Base-by-base conservation (phyloP, 2,113 vertebrate species). In the Ornithorhynchus anatinus region DNA sequence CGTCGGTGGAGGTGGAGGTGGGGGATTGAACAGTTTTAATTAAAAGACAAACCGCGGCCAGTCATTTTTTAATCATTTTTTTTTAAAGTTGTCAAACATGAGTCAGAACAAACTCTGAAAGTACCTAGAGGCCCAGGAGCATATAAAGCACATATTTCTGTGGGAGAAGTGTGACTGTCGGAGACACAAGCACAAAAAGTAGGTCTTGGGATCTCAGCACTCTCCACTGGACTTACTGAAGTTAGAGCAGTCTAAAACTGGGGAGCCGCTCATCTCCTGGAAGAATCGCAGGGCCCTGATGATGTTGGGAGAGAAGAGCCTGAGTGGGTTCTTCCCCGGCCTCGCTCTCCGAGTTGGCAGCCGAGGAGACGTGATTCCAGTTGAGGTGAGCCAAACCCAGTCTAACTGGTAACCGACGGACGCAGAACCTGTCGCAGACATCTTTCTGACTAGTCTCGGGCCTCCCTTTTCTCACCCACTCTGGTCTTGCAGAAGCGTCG, bases 91-190 rank as follows among this genome's bases (percentile, higher is more conserved):
- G 51, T 66, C 69, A 67, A 67, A 45, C 66, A 25, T 87, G 82
- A 90, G 86, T 90, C 80, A 87, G 75, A 86, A 47, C 51, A 69
- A 47, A 63, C 63, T 77, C 74, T 86, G 85, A 90, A 85, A 86
- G 89, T 79, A 88, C 88, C 86, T 85, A 82, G 88, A 80, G 79
- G 77, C 83, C 88, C 81, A 86, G 81, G 72, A 65, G 71, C 45
- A 54, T 67, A 72, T 84, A 67, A 69, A 59, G 22, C 51, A 35
- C 27, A 59, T 11, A 73, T 84, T 84, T 93, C 89, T 79, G 82
- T 84, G 82, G 81, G 71, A 61, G 76, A 84, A 77, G 75, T 44
- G 45, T 65, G 85, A 84, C 76, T 88, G 87, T 75, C 82, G 84
- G 63, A 78, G 77, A 81, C 77, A 64, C 27, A 9, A 80, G 82